A percentile compares a stretch with the other conserved stretches of the same genome.
Conservation (phyloP, 2,888 invertebrate genomes). For the Ferrisia virgata region DNA sequence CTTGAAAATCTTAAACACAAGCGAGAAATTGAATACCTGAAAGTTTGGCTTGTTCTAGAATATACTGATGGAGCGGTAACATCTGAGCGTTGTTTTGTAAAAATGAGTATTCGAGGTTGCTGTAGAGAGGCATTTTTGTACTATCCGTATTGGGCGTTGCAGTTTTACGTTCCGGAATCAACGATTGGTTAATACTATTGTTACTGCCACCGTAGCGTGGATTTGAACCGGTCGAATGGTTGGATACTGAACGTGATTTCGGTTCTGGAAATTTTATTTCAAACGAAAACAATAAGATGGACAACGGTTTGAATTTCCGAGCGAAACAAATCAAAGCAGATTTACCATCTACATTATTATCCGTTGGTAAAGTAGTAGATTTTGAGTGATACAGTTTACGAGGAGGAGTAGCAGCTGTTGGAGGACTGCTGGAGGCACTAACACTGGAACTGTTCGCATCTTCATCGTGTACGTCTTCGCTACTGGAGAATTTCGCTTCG, state of each 20-base stretch:
- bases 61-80: conserved; percentile 80
- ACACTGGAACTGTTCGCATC: conserved; percentile 49
- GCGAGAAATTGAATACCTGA: too few relatives aligned
- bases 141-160: conserved; percentile 44
- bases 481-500: conserved; percentile 49
- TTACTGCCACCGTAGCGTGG: conserved; percentile 37
- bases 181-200: conserved; percentile 29
- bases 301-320: neutral
- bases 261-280: neutral
- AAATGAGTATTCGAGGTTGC: conserved; percentile 51
- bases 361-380: conserved; percentile 31
- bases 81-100: conserved; percentile 60
- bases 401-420: conserved; percentile 48
- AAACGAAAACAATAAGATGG: neutral
- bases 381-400: conserved; percentile 42
- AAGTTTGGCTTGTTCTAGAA: conserved; percentile 78
- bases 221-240: conserved; percentile 46
- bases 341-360: conserved; percentile 13
- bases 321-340: neutral
- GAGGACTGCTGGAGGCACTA: conserved; percentile 49
- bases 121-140: conserved; percentile 50
- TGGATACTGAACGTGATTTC: conserved; percentile 38
- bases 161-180: conserved; percentile 32
- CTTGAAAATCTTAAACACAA: too few relatives aligned
- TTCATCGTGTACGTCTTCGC: conserved; percentile 49